Percentiles rank a stretch among this genome's conserved stretches.
phyloP scores from a whole-genome alignment of 2,888 invertebrate species.

The Mellilla xanthometata region DNA sequence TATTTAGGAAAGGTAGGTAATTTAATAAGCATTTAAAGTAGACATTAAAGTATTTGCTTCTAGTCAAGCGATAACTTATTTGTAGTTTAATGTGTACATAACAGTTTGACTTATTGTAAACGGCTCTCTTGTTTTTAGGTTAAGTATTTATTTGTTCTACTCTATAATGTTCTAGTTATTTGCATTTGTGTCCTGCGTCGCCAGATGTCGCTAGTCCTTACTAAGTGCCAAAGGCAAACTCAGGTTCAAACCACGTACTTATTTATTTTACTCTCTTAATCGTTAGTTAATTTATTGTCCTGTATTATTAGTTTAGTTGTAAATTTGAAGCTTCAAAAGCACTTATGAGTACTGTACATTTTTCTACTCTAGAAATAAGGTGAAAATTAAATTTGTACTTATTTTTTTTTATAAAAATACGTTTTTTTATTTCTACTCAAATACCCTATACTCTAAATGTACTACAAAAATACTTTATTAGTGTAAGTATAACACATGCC shows the following conservation, averaged over 20 bases:
- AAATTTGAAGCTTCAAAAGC: slow-evolving; percentile 67
- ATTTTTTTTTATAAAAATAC: slow-evolving; percentile 38
- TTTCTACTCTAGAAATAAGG: slow-evolving; percentile 48
- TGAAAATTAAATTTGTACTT: slow-evolving; percentile 34
- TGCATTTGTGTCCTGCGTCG: slow-evolving; percentile 26
- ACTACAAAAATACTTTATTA: no score
- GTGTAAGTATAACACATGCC: no score
- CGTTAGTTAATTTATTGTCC: slow-evolving; percentile 42
- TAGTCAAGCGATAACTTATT: slow-evolving; percentile 34
- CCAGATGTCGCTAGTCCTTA: slow-evolving; percentile 54
- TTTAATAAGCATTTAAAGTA: slow-evolving; percentile 29
- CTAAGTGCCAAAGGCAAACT: slow-evolving; percentile 78
- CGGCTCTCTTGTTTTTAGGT: slow-evolving; percentile 50
- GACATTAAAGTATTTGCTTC: slow-evolving; percentile 29
- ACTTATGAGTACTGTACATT: slow-evolving; percentile 50
- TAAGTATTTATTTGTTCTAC: slow-evolving; percentile 24
- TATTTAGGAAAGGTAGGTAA: slow-evolving; percentile 36
- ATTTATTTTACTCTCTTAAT: slow-evolving; percentile 31
- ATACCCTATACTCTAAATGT: no score
- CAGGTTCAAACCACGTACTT: slow-evolving; percentile 38
- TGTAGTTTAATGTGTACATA: slow-evolving; percentile 1
- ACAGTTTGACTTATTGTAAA: slow-evolving; percentile 28
- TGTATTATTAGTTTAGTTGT: slow-evolving; percentile 37
- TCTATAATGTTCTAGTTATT: slow-evolving; percentile 25
- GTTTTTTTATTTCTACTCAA: neutral